These are phyloP conservation scores for Pampus argenteus DNA, from an alignment of 2,797 vertebrate genomes.

Conservation along the genomic window DNA sequence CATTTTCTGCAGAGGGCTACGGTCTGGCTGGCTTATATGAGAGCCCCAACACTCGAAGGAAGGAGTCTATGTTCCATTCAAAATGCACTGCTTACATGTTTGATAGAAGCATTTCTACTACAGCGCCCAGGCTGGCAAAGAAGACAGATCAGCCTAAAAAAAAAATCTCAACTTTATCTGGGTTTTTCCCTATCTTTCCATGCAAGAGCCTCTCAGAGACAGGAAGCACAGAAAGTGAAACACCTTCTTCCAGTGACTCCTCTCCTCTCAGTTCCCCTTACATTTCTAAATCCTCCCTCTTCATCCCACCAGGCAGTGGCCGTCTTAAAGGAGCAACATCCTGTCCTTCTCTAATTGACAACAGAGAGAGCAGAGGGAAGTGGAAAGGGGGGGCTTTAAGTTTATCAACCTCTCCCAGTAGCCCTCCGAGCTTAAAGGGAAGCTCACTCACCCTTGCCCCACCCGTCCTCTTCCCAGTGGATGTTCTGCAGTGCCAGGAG, in stretches of 20 bases:
- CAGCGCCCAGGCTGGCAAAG: constrained; percentile 38
- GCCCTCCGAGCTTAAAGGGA: constrained; percentile 21
- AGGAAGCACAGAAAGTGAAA: constrained; percentile 65
- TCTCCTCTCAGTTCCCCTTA: constrained; percentile 65
- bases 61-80: constrained; percentile 83
- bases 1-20: constrained; percentile 75
- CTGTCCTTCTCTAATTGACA: constrained; percentile 53
- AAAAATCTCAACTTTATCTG: constrained; percentile 36
- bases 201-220: constrained; percentile 61
- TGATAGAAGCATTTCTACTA: constrained; percentile 54
- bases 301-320: constrained; percentile 27
- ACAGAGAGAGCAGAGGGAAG: constrained; percentile 25
- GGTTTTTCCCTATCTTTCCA: constrained; percentile 48
- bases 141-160: constrained; percentile 44
- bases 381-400: constrained; percentile 9
- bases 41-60: constrained; percentile 81
- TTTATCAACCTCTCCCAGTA: constrained; percentile 32
- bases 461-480: constrained; percentile 66
- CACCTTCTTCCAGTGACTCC: constrained; percentile 73
- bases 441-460: constrained; percentile 58
- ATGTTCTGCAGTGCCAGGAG: constrained; percentile 76
- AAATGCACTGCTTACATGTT: constrained; percentile 65
- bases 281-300: constrained; percentile 33
- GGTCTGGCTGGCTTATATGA: constrained; percentile 77
- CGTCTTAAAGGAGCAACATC: constrained; percentile 54